phyloP scores from a whole-genome alignment of 2,888 invertebrate genomes.

The Merodon equestris region DNA sequence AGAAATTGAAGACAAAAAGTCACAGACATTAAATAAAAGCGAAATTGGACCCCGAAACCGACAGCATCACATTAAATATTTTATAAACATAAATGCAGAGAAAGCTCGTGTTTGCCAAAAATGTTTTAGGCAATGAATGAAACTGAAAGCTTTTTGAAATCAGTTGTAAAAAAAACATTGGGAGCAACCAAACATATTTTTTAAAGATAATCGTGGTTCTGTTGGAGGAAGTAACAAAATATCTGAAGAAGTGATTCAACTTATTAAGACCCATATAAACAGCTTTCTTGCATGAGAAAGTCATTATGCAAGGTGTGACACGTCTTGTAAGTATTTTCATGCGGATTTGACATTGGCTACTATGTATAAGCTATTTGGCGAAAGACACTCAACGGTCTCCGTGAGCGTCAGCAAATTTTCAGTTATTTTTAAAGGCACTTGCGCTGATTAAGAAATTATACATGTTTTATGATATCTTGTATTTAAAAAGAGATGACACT shows the following conservation, averaged over 20 bases:
- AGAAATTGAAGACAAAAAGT: slow-evolving; percentile 29
- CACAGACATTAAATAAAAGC: slow-evolving; percentile 25
- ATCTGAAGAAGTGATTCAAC: slow-evolving; percentile 24
- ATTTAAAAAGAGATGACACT: no score
- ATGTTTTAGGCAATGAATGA: slow-evolving; percentile 22
- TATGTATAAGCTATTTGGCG: slow-evolving; percentile 58
- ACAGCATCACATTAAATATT: slow-evolving; percentile 22
- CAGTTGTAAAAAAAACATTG: slow-evolving; percentile 34
- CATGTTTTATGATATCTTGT: no score
- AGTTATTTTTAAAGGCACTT: slow-evolving; percentile 26
- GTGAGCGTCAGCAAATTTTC: slow-evolving; percentile 33
- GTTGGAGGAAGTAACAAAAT: slow-evolving; percentile 30
- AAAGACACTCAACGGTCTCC: slow-evolving; percentile 37
- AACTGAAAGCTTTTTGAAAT: slow-evolving; percentile 33
- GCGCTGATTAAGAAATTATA: no score
- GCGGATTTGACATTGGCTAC: slow-evolving; percentile 10
- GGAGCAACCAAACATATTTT: slow-evolving; percentile 21
- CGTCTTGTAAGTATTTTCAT: slow-evolving; percentile 13
- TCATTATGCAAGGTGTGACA: slow-evolving; percentile 46
- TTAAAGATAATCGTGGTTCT: slow-evolving; percentile 34
- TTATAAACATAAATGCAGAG: slow-evolving; percentile 19
- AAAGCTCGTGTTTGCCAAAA: slow-evolving; percentile 11
- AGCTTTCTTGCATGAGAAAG: slow-evolving; percentile 26
- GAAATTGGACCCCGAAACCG: slow-evolving; percentile 14
- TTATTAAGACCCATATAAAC: slow-evolving; percentile 21